phyloP scores from a whole-genome alignment of 1,140 invertebrate species.

The Eriosoma lanigerum region DNA sequence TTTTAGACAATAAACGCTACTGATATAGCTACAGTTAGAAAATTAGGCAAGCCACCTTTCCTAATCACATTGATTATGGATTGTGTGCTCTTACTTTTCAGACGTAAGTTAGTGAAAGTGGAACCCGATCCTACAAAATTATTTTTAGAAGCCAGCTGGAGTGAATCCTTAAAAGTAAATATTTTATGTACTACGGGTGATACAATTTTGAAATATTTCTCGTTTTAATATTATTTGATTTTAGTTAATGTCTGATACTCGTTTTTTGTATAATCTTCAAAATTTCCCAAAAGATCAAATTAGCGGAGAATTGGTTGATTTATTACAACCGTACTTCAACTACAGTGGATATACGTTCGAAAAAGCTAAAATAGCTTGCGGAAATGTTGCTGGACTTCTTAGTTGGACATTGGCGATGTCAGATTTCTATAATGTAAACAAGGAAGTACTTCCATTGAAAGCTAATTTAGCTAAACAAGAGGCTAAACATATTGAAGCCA shows the following conservation, averaged over 20 bases:
- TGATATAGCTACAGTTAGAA: slow-evolving; percentile 93
- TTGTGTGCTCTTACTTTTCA: slow-evolving; percentile 90
- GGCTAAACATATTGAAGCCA: slow-evolving; percentile 62
- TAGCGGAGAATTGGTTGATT: slow-evolving; percentile 73
- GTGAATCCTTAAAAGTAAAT: slow-evolving; percentile 85
- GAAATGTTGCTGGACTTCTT: slow-evolving; percentile 84
- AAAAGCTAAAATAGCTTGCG: slow-evolving; percentile 86
- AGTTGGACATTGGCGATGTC: slow-evolving; percentile 94
- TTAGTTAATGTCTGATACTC: slow-evolving; percentile 80
- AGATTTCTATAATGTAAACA: slow-evolving; percentile 85
- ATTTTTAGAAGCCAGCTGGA: slow-evolving; percentile 92
- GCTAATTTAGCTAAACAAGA: slow-evolving; percentile 65
- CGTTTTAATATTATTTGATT: slow-evolving; percentile 18
- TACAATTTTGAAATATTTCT: too few relatives aligned
- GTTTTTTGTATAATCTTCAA: slow-evolving; percentile 78
- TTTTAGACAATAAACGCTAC: slow-evolving; percentile 93
- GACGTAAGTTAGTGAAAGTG: slow-evolving; percentile 78
- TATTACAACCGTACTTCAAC: slow-evolving; percentile 79
- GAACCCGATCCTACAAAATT: slow-evolving; percentile 77
- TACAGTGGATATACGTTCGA: slow-evolving; percentile 84
- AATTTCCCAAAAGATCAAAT: slow-evolving; percentile 94
- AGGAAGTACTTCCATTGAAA: slow-evolving; percentile 81
- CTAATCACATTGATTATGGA: slow-evolving; percentile 98
- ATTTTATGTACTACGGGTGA: background rate
- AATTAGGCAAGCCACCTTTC: slow-evolving; percentile 90